A percentile compares a stretch with the other conserved stretches of the same genome.
phyloP scores from a whole-genome alignment of 2,797 vertebrate genomes.

The Pseudocheirus occidentalis region DNA sequence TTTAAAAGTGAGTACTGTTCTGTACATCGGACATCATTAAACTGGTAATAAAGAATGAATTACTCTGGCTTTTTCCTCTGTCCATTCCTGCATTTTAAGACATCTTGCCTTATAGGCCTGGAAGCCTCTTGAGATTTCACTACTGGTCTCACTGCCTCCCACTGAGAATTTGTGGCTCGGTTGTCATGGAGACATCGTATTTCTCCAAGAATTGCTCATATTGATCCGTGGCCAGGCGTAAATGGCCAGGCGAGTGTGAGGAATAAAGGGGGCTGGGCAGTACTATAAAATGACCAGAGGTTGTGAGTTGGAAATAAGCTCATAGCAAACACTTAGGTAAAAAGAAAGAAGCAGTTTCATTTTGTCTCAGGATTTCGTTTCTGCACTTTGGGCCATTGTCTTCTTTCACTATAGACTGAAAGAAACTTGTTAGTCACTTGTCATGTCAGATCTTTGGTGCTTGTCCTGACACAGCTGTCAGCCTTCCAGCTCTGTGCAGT shows the following conservation, averaged over 20 bases:
- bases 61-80: constrained; percentile 85
- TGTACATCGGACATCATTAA: constrained; percentile 84
- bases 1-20: constrained; percentile 79
- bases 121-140: constrained; percentile 88
- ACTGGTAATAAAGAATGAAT: constrained; percentile 86
- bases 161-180: constrained; percentile 94
- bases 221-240: constrained; percentile 97
- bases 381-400: constrained; percentile 86
- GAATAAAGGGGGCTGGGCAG: constrained; percentile 88
- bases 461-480: constrained; percentile 89
- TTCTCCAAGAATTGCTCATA: constrained; percentile 99
- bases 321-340: constrained; percentile 85
- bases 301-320: constrained; percentile 87
- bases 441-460: constrained; percentile 89
- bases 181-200: constrained; percentile 98
- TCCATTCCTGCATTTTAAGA: constrained; percentile 87
- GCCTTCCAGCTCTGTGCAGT: constrained; percentile 85
- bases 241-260: constrained; percentile 94
- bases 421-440: constrained; percentile 91
- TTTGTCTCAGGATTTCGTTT: constrained; percentile 83
- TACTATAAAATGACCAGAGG: constrained; percentile 87
- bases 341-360: constrained; percentile 86
- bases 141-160: constrained; percentile 88
- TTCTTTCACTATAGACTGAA: constrained; percentile 85
- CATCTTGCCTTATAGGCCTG: constrained; percentile 87